Base-by-base conservation (phyloP, 2,888 invertebrate species). In the Melipona beecheii region DNA sequence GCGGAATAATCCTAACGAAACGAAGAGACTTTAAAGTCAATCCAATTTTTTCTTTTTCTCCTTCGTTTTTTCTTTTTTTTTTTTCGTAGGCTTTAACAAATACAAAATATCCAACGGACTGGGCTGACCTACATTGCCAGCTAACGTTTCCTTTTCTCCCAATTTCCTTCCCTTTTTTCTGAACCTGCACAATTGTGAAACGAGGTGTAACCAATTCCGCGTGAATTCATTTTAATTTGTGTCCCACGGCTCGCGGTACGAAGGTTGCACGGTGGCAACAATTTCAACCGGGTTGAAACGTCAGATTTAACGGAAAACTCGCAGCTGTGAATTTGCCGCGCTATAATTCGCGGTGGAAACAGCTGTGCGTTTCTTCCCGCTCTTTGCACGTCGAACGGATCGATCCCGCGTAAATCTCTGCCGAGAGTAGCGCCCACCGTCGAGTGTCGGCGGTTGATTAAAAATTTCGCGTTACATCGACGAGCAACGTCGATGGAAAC, bases 381-480 rank as follows among this genome's bases (percentile, higher is more conserved):
- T 62, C 21, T 31, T 60, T 49, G 2, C 27, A 17, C 64, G 13
- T 5, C 21, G 0, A 9, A 4, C 3, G n/a, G 17, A 4, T 17
- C n/a, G 36, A 52, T 68, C 52, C 36, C 27, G 60, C 2, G 17
- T 62, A 13, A 62, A 70, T 71, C 70, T 15, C 1, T 0, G 50
- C 24, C 50, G 21, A 62, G 24, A 60, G 24, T 31, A 27, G 27
- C 54, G 64, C 19, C 43, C 2, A 43, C 21, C 17, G 17, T 9
- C 43, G 43, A 24, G 13, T 4, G 43, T 43, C 11, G 4, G 21
- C 9, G 49, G 43, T 54, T 71, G 76, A 76, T 77, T 64, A 72
- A 72, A 72, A 77, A 72, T 72, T 77, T 77, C 77, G 11, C 27
- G 43, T n/a, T 27, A 43, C 49, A 76, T 60, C 58, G 58, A 9